Base-by-base conservation (phyloP, 1,140 invertebrate genomes). In the Drosophila guanche region DNA sequence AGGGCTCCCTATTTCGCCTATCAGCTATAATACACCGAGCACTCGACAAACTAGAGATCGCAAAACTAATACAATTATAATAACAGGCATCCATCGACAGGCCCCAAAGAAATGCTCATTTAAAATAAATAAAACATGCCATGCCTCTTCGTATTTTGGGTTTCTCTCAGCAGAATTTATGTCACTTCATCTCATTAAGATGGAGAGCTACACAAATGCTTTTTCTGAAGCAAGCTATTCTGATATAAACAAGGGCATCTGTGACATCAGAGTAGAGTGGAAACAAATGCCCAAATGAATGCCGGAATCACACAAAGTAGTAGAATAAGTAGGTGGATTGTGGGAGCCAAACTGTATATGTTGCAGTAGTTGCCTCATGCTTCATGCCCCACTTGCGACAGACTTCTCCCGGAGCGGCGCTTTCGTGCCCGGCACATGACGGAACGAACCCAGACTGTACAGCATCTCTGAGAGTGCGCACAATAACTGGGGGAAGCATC, bases 361-460 rank as follows among this genome's bases (percentile, higher is more conserved):
- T 14, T 6, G 50, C 29, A 43, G 8, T 29, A 37, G 22, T n/a
- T n/a, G 23, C 22, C 29, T 33, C 3, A 1, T 20, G 52, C 4
- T 53, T 14, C 63, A 65, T 29, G 46, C 51, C 62, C 65, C 62
- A 68, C 10, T 47, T 68, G 50, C 33, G 12, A 48, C 16, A 25
- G 33, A 37, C 33, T 4, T 12, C 33, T 37, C 33, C 4, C 33
- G 33, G 29, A 3, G 7, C 29, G 33, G 16, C 16, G 16, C 27
- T 16, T 57, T 62, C 42, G 63, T 84, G 48, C 54, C 69, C 60
- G 79, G 79, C 65, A 83, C 79, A 66, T 56, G 14, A 41, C 48
- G 63, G 79, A 75, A 84, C 75, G 43, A 29, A 25, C 16, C 27
- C 29, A 2, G 22, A 42, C 10, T 53, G 41, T 52, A 47, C 22